These are phyloP conservation scores for Lordiphosa collinella DNA, from an alignment of 1,140 invertebrate species.

Conservation along the genomic window DNA sequence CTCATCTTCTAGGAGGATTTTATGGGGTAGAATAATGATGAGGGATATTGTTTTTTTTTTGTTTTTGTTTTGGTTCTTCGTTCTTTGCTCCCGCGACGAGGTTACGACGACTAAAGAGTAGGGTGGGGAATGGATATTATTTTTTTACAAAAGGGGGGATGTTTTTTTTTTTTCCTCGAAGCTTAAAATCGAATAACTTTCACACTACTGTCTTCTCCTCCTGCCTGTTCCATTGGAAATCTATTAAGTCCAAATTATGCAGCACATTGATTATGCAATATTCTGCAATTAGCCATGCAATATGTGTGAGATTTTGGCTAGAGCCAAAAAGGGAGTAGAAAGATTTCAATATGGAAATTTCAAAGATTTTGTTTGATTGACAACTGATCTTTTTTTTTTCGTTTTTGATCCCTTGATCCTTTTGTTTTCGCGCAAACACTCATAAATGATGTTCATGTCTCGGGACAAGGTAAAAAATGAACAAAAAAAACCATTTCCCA, in stretches of 20 bases:
- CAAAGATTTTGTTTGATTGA: slow-evolving; percentile 51
- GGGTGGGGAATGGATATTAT: too few species aligned
- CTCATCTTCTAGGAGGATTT: too few species aligned
- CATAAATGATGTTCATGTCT: slow-evolving; percentile 49
- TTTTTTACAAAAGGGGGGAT: too few species aligned
- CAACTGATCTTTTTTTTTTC: slow-evolving; percentile 55
- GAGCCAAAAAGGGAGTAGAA: not conserved
- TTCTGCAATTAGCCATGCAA: slow-evolving; percentile 49
- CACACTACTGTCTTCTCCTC: too few species aligned
- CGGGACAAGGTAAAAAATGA: slow-evolving; percentile 11
- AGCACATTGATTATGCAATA: slow-evolving; percentile 2
- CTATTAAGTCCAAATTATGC: slow-evolving; percentile 61
- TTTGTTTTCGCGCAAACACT: slow-evolving; percentile 51
- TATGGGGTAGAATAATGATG: too few species aligned
- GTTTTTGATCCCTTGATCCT: slow-evolving; percentile 36
- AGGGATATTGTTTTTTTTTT: too few species aligned
- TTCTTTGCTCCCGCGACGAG: too few species aligned
- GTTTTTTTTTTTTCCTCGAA: too few species aligned
- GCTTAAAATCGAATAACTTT: too few species aligned
- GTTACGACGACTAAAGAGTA: too few species aligned
- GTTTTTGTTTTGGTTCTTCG: too few species aligned
- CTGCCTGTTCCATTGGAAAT: slow-evolving; percentile 25
- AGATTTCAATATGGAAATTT: slow-evolving; percentile 55
- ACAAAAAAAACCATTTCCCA: slow-evolving; percentile 59
- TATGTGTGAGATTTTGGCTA: slow-evolving; percentile 14